Evolutionary conservation across 2,797 vertebrate species (phyloP), one percentile per base, ranked within the genome.

Genomic region (Anisognathus igniventris): DNA sequence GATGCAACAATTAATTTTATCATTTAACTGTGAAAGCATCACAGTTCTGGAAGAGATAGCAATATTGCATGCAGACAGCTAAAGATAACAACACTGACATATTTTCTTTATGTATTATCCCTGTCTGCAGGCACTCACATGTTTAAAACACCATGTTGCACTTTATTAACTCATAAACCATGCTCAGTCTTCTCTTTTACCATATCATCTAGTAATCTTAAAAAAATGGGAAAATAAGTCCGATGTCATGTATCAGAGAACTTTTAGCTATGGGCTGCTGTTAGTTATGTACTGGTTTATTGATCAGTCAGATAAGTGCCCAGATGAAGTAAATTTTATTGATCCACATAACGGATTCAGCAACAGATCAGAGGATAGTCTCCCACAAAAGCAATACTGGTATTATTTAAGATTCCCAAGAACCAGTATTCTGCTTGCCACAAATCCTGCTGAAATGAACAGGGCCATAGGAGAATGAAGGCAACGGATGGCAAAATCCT

Each of bases 81-180:
- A 78, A 90, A 89, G 73, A 88, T 90, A 96, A 92, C 88, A 84
- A 51, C 50, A 35, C 40, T 39, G 67, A 94, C 75, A 80, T 50
- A 48, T 81, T 93, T 91, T 61, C 82, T 92, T 92, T 87, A 72
- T 27, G 47, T 58, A 25, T 77, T 76, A 86, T 56, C 62, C 25
- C 33, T 58, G 17, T 85, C 81, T 72, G 82, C 75, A 90, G 80
- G 87, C 72, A 71, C 56, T 83, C 73, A 86, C 62, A 88, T 53
- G 78, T 67, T 88, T 92, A 93, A 93, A 54, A 68, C 72, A 83
- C 78, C 44, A 53, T 42, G 39, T 35, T 73, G 56, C 53, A 73
- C 40, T 93, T 95, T 93, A 80, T 74, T 80, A 95, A 85, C 70
- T 94, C 77, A 85, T 83, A 88, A 90, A 96, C 72, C 31, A 79